A percentile compares a stretch with the other conserved stretches of the same genome.
Conservation (phyloP, 2,797 vertebrate genomes). For the Helicolenus hilgendorfi region DNA sequence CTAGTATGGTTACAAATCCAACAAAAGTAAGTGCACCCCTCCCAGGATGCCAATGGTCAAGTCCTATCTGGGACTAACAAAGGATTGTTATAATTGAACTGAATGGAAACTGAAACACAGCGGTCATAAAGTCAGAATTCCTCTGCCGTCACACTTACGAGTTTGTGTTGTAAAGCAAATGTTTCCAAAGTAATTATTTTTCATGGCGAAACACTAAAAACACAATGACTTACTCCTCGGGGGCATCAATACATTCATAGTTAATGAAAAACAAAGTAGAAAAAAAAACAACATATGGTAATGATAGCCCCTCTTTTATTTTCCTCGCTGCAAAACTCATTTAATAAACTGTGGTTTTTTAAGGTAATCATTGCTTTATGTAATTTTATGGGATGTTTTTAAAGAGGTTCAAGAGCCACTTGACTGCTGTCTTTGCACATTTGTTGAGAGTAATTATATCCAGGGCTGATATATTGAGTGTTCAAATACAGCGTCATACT, state of each 20-base stretch:
- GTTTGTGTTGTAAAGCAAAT: slow-evolving; percentile 22
- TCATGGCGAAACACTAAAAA: slow-evolving; percentile 14
- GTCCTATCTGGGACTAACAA: background rate
- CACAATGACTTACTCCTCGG: background rate
- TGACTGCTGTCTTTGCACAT: slow-evolving; percentile 15
- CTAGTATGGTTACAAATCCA: no score
- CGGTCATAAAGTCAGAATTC: background rate
- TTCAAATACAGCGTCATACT: background rate
- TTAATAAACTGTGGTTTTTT: slow-evolving; percentile 38
- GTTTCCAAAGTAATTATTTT: slow-evolving; percentile 39
- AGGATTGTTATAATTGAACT: background rate
- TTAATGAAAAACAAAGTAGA: slow-evolving; percentile 28
- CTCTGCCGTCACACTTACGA: background rate
- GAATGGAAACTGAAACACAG: background rate
- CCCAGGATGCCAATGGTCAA: background rate
- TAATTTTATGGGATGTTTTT: slow-evolving; percentile 40
- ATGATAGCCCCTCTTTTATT: slow-evolving; percentile 23
- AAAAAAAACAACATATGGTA: slow-evolving; percentile 39
- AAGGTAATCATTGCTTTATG: slow-evolving; percentile 36
- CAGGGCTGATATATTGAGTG: background rate
- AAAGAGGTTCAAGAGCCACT: slow-evolving; percentile 3
- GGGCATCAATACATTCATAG: slow-evolving; percentile 1
- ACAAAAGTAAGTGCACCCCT: no score
- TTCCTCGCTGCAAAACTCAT: slow-evolving; percentile 22
- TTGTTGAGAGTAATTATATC: slow-evolving; percentile 7